Evolutionary conservation across 2,113 vertebrate species (phyloP).

Genomic region (Morone saxatilis): DNA sequence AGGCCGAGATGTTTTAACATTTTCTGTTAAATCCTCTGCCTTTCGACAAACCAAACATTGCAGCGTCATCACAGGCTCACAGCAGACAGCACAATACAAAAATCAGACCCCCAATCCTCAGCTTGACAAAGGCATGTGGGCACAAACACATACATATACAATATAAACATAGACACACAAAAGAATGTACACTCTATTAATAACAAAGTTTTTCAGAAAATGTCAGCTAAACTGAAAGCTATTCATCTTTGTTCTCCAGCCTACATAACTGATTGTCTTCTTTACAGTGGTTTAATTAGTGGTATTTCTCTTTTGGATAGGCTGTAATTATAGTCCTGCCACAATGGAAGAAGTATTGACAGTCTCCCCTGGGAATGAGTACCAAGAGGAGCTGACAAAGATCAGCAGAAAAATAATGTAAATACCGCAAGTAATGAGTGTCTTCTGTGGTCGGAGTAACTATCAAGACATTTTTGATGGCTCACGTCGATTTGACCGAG

Average conservation of each 20-base stretch:
- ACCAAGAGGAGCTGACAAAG: conserved; percentile 9
- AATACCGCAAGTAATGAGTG: conserved; percentile 2
- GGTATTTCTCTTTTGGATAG: conserved; percentile 36
- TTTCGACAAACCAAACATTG: neutral
- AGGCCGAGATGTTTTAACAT: neutral
- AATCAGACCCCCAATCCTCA: conserved; percentile 7
- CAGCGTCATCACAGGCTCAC: neutral
- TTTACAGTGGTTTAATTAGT: conserved; percentile 37
- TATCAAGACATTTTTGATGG: neutral
- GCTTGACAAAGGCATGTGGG: conserved; percentile 10
- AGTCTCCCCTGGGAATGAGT: neutral
- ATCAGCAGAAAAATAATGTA: neutral
- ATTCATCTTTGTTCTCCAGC: conserved; percentile 35
- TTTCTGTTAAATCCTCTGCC: conserved; percentile 3
- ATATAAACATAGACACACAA: conserved; percentile 19
- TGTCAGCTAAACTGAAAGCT: conserved; percentile 12
- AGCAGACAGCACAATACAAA: neutral
- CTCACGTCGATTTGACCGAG: neutral
- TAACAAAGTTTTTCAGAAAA: conserved; percentile 20
- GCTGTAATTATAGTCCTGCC: conserved; percentile 43
- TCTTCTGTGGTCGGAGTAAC: neutral
- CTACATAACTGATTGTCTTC: conserved; percentile 30
- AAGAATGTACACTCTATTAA: conserved; percentile 1
- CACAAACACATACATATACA: neutral
- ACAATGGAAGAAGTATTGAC: conserved; percentile 35